Evolutionary conservation across 2,113 vertebrate species (phyloP), one percentile per base, ranked within the genome.

Genomic region (Mesocricetus auratus): DNA sequence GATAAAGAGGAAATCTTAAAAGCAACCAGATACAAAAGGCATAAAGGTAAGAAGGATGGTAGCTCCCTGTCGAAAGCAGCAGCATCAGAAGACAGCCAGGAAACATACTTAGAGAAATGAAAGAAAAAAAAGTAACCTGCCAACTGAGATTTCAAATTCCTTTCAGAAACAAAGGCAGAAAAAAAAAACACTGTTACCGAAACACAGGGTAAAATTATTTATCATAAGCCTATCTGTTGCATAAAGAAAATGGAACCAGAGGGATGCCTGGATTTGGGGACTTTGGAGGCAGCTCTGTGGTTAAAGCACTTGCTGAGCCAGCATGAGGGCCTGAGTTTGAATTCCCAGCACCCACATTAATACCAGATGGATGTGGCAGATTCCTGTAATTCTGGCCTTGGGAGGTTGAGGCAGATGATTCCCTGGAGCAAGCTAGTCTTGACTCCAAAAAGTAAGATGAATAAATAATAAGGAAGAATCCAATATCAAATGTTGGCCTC

Each of bases 1-100:
- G 50, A 42, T 47, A 86, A 86, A 77, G 16, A 81, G 29, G 89
- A 91, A 92, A 56, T 68, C n/a, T 64, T 69, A 88, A 96, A 89
- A 97, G 68, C 36, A 75, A 26, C 24, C 75, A 90, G 56, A 90
- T 56, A 93, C 22, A 45, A 69, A 62, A 85, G 12, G 77, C 83
- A 68, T 33, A 66, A 47, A 86, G 62, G 83, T 36, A 50, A 50
- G 62, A 36, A 36, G 10, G n/a, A 81, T 0, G 17, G 39, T 17
- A 11, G 53, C 21, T 89, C 71, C 66, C 85, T n/a, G 9, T 0
- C 33, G 9, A 42, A 94, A 96, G 86, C 47, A 78, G 71, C 9
- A 0, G 1, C n/a, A n/a, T n/a, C 64, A 90, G 33, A 83, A 75
- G 56, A 86, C 31, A 50, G 19, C 78, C 90, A 69, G 33, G 58